These are phyloP conservation scores for Mobula birostris DNA, from an alignment of 2,113 vertebrate species.

Conservation along the genomic window DNA sequence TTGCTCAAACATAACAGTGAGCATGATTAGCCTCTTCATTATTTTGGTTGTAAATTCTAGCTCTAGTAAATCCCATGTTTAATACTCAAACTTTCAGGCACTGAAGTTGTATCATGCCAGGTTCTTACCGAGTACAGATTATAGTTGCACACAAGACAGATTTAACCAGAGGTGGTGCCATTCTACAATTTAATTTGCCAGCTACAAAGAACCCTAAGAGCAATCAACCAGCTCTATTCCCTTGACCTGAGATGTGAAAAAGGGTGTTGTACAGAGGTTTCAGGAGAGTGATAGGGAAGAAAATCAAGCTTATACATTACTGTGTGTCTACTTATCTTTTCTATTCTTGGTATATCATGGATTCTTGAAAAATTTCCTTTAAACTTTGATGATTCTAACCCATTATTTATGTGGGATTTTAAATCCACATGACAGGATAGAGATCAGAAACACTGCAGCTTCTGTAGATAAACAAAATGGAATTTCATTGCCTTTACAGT, in stretches of 20 bases:
- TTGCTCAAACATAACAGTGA: neutral
- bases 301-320: neutral
- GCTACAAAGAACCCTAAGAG: neutral
- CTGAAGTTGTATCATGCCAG: neutral
- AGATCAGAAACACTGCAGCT: neutral
- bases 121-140: neutral
- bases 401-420: neutral
- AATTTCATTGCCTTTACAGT: neutral
- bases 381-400: neutral
- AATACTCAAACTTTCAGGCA: neutral
- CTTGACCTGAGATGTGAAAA: neutral
- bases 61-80: neutral
- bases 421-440: neutral
- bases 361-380: neutral
- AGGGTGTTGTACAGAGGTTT: neutral
- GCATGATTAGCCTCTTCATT: neutral
- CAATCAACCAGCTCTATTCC: neutral
- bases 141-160: neutral
- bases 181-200: neutral
- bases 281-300: neutral
- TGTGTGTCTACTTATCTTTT: neutral
- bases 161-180: neutral
- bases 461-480: neutral
- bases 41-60: neutral
- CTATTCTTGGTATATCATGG: neutral